A percentile compares a stretch with the other conserved stretches of the same genome.
Evolutionary conservation across 1,140 invertebrate genomes (phyloP).

Genomic region (Oncopodura yosiiana): DNA sequence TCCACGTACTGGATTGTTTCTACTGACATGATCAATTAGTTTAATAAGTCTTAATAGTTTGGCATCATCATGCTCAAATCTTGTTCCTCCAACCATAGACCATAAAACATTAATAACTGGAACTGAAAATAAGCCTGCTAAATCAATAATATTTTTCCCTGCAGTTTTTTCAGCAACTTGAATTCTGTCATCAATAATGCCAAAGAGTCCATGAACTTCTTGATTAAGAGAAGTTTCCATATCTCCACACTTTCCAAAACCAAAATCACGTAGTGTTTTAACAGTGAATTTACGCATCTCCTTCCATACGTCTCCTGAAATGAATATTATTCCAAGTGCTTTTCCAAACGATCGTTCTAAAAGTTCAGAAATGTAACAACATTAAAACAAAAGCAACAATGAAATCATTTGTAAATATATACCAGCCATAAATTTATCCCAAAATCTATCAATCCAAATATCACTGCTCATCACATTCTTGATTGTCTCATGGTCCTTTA

Average conservation of each 20-base stretch:
- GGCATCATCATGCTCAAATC: slow-evolving; percentile 42
- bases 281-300: slow-evolving; percentile 19
- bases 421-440: slow-evolving; percentile 1
- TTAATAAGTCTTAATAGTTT: slow-evolving; percentile 3
- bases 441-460: slow-evolving; percentile 11
- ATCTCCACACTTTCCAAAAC: slow-evolving; percentile 22
- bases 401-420: no score
- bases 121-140: slow-evolving; percentile 35
- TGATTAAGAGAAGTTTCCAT: slow-evolving; percentile 13
- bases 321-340: slow-evolving; percentile 18
- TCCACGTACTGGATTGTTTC: not conserved
- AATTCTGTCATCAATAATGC: not conserved
- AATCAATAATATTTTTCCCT: not conserved
- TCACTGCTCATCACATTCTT: slow-evolving; percentile 20
- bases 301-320: slow-evolving; percentile 10
- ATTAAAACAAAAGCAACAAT: no score
- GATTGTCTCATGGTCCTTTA: slow-evolving; percentile 17
- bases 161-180: not conserved
- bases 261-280: slow-evolving; percentile 16
- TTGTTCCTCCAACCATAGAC: slow-evolving; percentile 43
- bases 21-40: slow-evolving; percentile 8
- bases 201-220: slow-evolving; percentile 9
- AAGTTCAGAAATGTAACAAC: no score
- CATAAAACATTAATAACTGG: slow-evolving; percentile 44
- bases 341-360: slow-evolving; percentile 21